These are phyloP conservation scores for Brachionus calyciflorus DNA, from an alignment of 1,140 invertebrate genomes.

Conservation along the genomic window DNA sequence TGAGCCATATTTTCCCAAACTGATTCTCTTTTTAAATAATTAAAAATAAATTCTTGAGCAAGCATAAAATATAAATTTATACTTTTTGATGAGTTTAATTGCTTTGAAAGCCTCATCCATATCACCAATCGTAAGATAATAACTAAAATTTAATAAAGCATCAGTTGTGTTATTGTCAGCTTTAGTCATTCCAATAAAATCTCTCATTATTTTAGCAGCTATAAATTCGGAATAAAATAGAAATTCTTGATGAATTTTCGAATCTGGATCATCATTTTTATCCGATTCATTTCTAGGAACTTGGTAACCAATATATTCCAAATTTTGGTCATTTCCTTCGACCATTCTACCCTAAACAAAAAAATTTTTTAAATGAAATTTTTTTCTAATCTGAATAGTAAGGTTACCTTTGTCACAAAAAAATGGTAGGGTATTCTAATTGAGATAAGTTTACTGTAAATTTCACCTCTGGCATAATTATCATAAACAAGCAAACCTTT, in stretches of 20 bases:
- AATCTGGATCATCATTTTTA: conserved; percentile 7
- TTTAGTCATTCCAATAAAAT: conserved; percentile 80
- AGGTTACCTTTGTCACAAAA: conserved; percentile 30
- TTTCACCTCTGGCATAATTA: conserved; percentile 57
- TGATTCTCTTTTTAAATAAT: conserved; percentile 66
- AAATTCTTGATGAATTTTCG: conserved; percentile 2
- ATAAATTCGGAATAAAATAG: conserved; percentile 54
- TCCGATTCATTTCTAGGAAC: conserved; percentile 26
- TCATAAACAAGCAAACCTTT: conserved; percentile 70
- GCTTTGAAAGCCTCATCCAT: conserved; percentile 95
- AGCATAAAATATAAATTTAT: not conserved
- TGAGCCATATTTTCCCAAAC: conserved; percentile 93
- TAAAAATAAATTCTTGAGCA: not conserved
- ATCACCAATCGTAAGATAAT: conserved; percentile 80
- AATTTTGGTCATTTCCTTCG: conserved; percentile 31
- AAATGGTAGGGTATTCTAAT: conserved; percentile 42
- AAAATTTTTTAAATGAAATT: not conserved
- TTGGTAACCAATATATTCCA: conserved; percentile 36
- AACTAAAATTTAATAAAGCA: conserved; percentile 84
- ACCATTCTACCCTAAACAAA: conserved; percentile 29
- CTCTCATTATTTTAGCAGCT: conserved; percentile 72
- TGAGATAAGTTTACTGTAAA: conserved; percentile 52
- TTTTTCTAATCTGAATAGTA: not conserved
- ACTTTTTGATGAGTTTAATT: conserved; percentile 71
- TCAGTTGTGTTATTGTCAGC: conserved; percentile 70